These are phyloP conservation scores for Cliona cf. orientalis DNA, from an alignment of 37 sponge, comb jelly and placozoan genomes.

Conservation along the genomic window DNA sequence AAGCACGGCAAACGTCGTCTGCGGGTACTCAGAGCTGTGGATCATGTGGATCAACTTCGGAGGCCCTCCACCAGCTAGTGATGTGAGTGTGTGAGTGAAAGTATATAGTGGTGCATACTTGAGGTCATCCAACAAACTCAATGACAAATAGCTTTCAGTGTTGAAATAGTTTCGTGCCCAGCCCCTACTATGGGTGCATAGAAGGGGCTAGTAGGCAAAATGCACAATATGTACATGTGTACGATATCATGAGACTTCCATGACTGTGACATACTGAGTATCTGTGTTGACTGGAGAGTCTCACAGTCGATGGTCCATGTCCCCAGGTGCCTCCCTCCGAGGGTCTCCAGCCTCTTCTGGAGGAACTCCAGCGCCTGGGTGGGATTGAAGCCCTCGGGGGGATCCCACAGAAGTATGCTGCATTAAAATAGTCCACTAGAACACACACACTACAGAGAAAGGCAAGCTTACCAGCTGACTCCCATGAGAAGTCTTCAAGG, in stretches of 20 bases:
- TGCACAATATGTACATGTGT: neutral
- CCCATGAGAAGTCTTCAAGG: too few relatives aligned
- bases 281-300: constrained; percentile 50
- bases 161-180: neutral
- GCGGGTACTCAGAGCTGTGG: constrained; percentile 77
- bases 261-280: constrained; percentile 31
- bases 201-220: neutral
- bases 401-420: constrained; percentile 65
- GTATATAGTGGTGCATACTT: neutral
- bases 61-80: constrained; percentile 19
- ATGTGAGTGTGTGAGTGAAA: neutral
- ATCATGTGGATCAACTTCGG: constrained; percentile 46
- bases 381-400: constrained; percentile 55
- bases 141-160: too few relatives aligned
- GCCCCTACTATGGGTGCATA: neutral
- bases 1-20: constrained; percentile 63
- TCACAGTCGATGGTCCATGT: constrained; percentile 74
- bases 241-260: neutral
- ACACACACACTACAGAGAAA: neutral
- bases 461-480: constrained; percentile 15
- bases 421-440: neutral
- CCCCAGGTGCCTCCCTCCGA: constrained; percentile 48
- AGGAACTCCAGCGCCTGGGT: constrained; percentile 54
- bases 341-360: constrained; percentile 55
- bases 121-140: too few relatives aligned